Conservation (phyloP, 2,797 vertebrate species). For the Crax fasciolata region DNA sequence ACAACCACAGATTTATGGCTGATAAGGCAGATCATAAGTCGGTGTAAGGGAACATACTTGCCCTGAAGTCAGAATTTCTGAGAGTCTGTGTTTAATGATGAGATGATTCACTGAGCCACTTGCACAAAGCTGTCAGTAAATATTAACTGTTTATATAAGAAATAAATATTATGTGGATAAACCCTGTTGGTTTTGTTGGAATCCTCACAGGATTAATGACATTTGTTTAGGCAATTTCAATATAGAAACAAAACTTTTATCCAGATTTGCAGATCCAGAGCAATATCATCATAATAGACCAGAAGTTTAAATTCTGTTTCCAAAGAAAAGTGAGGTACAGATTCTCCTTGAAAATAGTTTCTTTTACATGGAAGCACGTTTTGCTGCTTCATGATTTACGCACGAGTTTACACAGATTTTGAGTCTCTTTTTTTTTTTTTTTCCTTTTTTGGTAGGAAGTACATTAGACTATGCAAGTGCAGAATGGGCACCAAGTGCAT, state of each 20-base stretch:
- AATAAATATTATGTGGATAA: background rate
- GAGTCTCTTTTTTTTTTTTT: background rate
- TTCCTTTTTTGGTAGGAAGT: background rate
- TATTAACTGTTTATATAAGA: background rate
- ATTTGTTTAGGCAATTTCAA: background rate
- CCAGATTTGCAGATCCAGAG: background rate
- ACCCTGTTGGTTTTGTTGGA: background rate
- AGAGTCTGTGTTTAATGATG: background rate
- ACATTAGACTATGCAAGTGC: background rate
- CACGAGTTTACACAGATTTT: background rate
- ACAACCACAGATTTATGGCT: background rate
- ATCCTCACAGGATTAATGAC: background rate
- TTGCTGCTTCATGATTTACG: background rate
- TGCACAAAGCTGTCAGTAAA: background rate
- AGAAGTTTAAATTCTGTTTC: background rate
- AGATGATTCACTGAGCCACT: background rate
- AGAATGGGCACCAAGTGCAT: background rate
- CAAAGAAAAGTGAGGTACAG: background rate
- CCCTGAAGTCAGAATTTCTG: background rate
- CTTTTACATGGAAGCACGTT: background rate
- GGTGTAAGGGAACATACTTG: background rate
- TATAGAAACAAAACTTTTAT: background rate
- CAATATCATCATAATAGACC: background rate
- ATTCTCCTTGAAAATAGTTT: background rate
- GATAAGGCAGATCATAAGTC: background rate